A percentile compares a stretch with the other conserved stretches of the same genome.
These are phyloP conservation scores for Agriopis leucophaearia DNA, from an alignment of 2,888 invertebrate genomes.

Conservation along the genomic window DNA sequence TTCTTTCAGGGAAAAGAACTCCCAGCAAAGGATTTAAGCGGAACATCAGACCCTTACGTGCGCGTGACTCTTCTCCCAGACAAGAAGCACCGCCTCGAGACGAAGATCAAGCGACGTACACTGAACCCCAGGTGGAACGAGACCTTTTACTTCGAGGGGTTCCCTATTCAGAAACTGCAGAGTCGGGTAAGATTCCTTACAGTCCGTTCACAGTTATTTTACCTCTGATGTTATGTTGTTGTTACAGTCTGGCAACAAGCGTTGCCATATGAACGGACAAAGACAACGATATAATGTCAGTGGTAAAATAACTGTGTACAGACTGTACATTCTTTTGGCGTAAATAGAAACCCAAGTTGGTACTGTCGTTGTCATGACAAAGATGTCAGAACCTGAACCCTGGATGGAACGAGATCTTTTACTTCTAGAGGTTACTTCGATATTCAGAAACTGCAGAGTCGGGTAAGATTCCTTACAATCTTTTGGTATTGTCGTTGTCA, in stretches of 20 bases:
- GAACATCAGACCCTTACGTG: conserved; percentile 97
- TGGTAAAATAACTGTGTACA: no score
- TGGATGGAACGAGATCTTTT: conserved; percentile 97
- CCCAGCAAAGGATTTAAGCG: conserved; percentile 97
- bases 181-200: conserved; percentile 89
- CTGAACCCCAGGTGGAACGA: conserved; percentile 97
- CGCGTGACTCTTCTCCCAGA: conserved; percentile 95
- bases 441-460: conserved; percentile 96
- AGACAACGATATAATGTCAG: no score
- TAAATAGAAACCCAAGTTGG: no score
- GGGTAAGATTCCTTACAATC: conserved; percentile 84
- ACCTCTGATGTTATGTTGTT: not conserved
- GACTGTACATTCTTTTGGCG: no score
- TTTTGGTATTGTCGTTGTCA: no score
- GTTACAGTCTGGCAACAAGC: not conserved
- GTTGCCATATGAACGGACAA: no score
- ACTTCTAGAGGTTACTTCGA: conserved; percentile 98
- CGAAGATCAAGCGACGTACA: conserved; percentile 96
- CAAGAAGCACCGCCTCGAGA: conserved; percentile 96
- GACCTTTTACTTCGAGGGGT: conserved; percentile 97
- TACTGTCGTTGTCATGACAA: no score
- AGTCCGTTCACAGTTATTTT: not conserved
- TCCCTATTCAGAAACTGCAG: conserved; percentile 96
- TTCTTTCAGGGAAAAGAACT: conserved; percentile 93
- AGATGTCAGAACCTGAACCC: no score